Base-by-base conservation (phyloP, 2,888 invertebrate genomes). In the Lycophotia porphyrea region DNA sequence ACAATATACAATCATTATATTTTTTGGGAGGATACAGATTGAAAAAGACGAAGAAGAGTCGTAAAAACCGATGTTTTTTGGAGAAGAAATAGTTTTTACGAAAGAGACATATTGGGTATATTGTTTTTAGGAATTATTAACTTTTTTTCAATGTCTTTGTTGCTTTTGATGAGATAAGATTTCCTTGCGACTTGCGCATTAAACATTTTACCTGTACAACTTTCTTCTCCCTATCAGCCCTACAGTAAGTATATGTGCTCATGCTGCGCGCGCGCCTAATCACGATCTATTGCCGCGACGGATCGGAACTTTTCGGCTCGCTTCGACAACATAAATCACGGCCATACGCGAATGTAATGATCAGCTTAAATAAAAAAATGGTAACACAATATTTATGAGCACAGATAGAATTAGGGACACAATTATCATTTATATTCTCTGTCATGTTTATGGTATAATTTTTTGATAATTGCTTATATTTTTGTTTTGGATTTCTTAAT, bases 261-360 rank as follows among this genome's bases (percentile, higher is more conserved):
- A 91, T 88, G 93, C 93, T 91, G 93, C 87, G 90, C 88, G 84
- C 87, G 91, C 87, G 89, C 86, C 89, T 90, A 90, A 91, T 92
- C 90, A 91, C 92, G 90, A 90, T 89, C 89, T 90, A 88, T 87
- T 87, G 88, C 88, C 87, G 84, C 80, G 86, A 85, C 87, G 80
- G 84, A 84, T 80, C 88, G 86, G 78, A 84, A 87, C 85, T 80
- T 84, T 84, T 88, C 86, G 83, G 84, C 73, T 82, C 84, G 80
- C 80, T 75, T 81, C 82, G 82, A 76, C 84, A 74, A 87, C 88
- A 91, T 93, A 93, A 93, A 93, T 93, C 92, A 92, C 90, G 69
- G 82, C 80, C 82, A 84, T 91, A 91, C 86, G 91, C 91, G 90
- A 92, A 92, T 92, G 88, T 90, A 90, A 92, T 91, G 90, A 90